Evolutionary conservation across 1,140 invertebrate genomes (phyloP).

Genomic region (Dermatophagoides farinae): DNA sequence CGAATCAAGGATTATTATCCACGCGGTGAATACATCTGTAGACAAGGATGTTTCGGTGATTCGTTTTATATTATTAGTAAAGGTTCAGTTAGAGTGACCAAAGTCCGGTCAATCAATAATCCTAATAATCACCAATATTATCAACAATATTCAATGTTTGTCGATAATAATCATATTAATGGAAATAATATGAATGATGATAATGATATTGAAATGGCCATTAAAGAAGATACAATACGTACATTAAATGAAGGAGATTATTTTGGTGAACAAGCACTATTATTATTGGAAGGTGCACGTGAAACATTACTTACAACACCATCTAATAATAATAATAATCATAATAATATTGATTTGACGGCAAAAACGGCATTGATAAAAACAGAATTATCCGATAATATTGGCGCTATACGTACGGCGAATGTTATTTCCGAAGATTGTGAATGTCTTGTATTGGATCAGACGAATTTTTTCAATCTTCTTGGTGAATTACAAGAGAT

Average conservation of each 20-base stretch:
- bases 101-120: not conserved
- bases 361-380: not conserved
- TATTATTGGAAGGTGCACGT: slow-evolving; percentile 28
- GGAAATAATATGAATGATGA: slow-evolving; percentile 22
- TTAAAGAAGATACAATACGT: slow-evolving; percentile 63
- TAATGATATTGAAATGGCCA: slow-evolving; percentile 25
- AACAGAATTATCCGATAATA: not conserved
- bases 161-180: not conserved
- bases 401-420: slow-evolving; percentile 4
- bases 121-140: not conserved
- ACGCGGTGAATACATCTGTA: slow-evolving; percentile 83
- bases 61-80: slow-evolving; percentile 95
- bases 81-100: slow-evolving; percentile 15
- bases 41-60: slow-evolving; percentile 92
- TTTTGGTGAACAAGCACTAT: slow-evolving; percentile 64
- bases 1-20: slow-evolving; percentile 41
- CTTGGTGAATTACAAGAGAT: slow-evolving; percentile 14
- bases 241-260: slow-evolving; percentile 79
- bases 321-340: not conserved
- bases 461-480: slow-evolving; percentile 5
- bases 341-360: not conserved
- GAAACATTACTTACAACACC: not conserved
- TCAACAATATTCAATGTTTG: not conserved
- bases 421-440: slow-evolving; percentile 16
- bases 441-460: slow-evolving; percentile 14